Base-by-base conservation (phyloP, 2,888 invertebrate species). In the Halictus quadricinctus region DNA sequence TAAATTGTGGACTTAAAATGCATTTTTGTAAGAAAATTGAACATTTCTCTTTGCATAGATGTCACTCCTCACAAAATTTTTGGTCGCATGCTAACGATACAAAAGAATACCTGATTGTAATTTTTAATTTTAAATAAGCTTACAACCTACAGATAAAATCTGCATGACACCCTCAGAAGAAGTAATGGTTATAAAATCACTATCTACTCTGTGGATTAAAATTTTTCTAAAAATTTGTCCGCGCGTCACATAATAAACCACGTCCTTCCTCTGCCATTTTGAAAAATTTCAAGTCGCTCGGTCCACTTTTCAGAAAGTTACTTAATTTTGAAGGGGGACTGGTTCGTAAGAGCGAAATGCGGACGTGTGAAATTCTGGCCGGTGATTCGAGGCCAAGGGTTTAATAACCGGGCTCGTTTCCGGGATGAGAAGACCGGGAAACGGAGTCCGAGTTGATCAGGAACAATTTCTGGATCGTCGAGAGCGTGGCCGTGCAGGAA, bases 381-480 rank as follows among this genome's bases (percentile, higher is more conserved):
- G 25, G 60, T 60, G 25, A 60, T 60, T 60, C 60, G 25, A 60
- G 25, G 60, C 60, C 60, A 60, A 60, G 25, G 60, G 64, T 72
- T 77, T 70, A 75, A 74, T 64, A 69, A 60, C 15, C 60, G 25
- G 6, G 60, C 60, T 25, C 13, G 60, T 60, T 60, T 29, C 25
- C 60, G 13, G 60, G 6, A 29, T 36, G 50, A 36, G 50, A 41
- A 41, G 21, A 21, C 36, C 36, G 69, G 41, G 60, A 18, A 36
- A 69, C 69, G 21, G 69, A 41, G 69, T 12, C 69, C 66, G 29
- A 36, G 66, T 66, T 66, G 29, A 69, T 36, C 41, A 12, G n/a
- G 15, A 46, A 29, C 15, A 4, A 60, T 54, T 80, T 72, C 29
- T 46, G 36, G n/a, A 29, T 60, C 18, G 76, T 25, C 69, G 10